Evolutionary conservation across 1,140 invertebrate genomes (phyloP).

Genomic region (Halesus radiatus): DNA sequence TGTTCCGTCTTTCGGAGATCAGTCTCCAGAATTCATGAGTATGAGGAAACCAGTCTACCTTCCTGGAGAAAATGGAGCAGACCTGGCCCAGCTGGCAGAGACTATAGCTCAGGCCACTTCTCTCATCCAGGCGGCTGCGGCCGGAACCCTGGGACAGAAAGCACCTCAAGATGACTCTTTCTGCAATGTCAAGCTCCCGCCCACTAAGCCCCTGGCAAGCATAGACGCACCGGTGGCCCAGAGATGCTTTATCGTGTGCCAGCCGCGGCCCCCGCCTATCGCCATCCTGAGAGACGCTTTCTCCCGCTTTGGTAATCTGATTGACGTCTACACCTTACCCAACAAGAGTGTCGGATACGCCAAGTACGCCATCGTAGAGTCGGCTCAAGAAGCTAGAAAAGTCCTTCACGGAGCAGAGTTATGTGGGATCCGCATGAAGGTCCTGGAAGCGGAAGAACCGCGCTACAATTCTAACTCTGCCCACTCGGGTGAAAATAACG

Average conservation of each 20-base stretch:
- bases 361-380: constrained; percentile 84
- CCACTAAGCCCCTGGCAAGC: constrained; percentile 79
- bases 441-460: constrained; percentile 88
- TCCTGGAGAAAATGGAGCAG: constrained; percentile 60
- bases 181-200: constrained; percentile 79
- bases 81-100: constrained; percentile 76
- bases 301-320: constrained; percentile 92
- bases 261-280: constrained; percentile 84
- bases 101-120: constrained; percentile 80
- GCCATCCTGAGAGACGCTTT: constrained; percentile 90
- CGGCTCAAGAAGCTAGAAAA: constrained; percentile 84
- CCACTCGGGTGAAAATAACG: constrained; percentile 6
- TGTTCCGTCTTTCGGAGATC: constrained; percentile 18
- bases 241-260: constrained; percentile 83
- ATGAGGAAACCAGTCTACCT: constrained; percentile 35
- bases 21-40: constrained; percentile 33
- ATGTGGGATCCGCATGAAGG: constrained; percentile 86
- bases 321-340: constrained; percentile 90
- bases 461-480: not conserved
- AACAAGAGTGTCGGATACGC: constrained; percentile 94
- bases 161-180: constrained; percentile 62
- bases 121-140: constrained; percentile 77
- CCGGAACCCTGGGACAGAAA: constrained; percentile 38
- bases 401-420: constrained; percentile 88
- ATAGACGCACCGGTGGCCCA: constrained; percentile 74